Evolutionary conservation across 2,113 vertebrate genomes (phyloP).

Genomic region (Phylloscopus trochiloides): DNA sequence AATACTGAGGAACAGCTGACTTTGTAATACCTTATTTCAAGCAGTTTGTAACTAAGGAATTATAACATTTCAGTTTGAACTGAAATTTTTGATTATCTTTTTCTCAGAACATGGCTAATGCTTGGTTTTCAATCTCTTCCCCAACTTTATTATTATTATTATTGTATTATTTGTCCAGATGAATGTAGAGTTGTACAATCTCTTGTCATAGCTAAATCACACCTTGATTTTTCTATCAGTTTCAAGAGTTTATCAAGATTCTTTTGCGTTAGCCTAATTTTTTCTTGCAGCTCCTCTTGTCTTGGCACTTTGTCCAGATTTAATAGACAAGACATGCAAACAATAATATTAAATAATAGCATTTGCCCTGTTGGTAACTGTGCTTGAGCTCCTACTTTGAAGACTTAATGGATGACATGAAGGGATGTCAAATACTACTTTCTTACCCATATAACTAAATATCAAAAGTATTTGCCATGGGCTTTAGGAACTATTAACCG

Average conservation of each 20-base stretch:
- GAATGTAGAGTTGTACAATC: background rate
- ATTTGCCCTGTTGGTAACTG: background rate
- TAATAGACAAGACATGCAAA: background rate
- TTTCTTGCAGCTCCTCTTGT: background rate
- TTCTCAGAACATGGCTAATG: background rate
- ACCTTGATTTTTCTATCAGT: background rate
- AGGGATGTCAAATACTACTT: background rate
- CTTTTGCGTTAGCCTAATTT: background rate
- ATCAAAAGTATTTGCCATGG: background rate
- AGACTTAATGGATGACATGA: background rate
- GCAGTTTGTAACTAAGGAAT: background rate
- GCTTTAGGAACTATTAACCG: background rate
- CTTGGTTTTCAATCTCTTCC: background rate
- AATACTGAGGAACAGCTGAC: background rate
- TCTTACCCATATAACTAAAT: background rate
- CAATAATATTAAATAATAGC: background rate
- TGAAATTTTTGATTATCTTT: background rate
- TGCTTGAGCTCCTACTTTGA: background rate
- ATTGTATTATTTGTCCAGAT: background rate
- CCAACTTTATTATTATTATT: fast-evolving
- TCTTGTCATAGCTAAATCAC: background rate
- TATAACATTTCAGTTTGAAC: background rate
- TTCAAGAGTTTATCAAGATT: background rate
- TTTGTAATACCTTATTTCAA: background rate
- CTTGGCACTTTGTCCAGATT: background rate